Evolutionary conservation across 2,888 invertebrate genomes (phyloP).

Genomic region (Drosophila bunnanda): DNA sequence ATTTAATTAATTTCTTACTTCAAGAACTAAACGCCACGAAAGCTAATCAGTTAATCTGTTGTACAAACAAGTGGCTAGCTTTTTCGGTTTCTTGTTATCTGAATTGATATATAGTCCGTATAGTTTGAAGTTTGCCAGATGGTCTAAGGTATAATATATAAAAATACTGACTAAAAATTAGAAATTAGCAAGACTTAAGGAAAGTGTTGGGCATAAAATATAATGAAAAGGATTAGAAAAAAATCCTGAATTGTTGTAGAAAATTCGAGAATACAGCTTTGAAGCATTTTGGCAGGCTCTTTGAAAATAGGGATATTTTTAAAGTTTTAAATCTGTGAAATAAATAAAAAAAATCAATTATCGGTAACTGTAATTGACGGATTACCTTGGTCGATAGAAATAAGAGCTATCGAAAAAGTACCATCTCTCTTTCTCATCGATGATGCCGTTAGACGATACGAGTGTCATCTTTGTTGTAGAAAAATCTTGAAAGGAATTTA

Average conservation of each 20-base stretch:
- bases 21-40: constrained; percentile 5
- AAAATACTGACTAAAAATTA: no score
- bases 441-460: background rate
- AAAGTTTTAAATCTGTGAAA: no score
- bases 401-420: background rate
- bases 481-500: background rate
- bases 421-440: background rate
- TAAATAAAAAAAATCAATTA: no score
- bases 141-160: background rate
- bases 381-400: no score
- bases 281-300: no score
- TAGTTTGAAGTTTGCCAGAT: background rate
- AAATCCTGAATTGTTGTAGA: no score
- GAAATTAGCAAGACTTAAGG: no score
- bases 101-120: background rate
- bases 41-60: constrained; percentile 11
- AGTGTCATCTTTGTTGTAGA: background rate
- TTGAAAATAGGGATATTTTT: no score
- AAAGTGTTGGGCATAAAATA: no score
- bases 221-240: no score
- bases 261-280: no score
- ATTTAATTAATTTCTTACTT: constrained; percentile 22
- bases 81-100: background rate
- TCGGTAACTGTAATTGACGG: no score
- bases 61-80: background rate